Base-by-base conservation (phyloP, 2,113 vertebrate genomes). In the Ochotona curzoniae region DNA sequence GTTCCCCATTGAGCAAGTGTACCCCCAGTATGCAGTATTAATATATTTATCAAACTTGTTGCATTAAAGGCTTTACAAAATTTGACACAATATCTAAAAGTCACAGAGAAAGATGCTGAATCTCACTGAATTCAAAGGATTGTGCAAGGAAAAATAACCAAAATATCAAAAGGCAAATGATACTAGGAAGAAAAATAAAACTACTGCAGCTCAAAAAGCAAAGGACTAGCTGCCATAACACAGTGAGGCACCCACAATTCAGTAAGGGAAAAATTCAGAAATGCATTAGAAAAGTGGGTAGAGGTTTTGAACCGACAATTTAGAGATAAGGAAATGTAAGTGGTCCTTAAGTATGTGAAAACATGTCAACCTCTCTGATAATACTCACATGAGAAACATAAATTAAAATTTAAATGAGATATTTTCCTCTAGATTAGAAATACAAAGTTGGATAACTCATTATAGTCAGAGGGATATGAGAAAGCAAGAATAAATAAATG, bases 401-500 rank as follows among this genome's bases (percentile, higher is more conserved):
- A 89, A 64, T 32, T 82, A 83, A 94, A 80, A 86, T 61, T 32
- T 90, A 66, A 92, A 1, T 14, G 12, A 78, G 49, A 75, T 94
- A 14, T 17, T 47, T 7, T 89, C 49, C 61, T 79, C 8, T 28
- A 63, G 25, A 84, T 35, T 84, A 49, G 51, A 93, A 87, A 69
- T 70, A 88, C 5, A 13, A 66, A 57, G 13, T 9, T 70, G 51
- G 8, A 70, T 70, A 84, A 90, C 60, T 93, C 17, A 67, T 15
- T 80, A 1, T 28, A 30, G 23, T 61, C 35, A 71, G 38, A 93
- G 26, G 61, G 10, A 75, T 44, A 35, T 38, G 8, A 87, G 35
- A 11, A 81, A 83, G 91, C 18, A n/a, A 13, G 47, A 6, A 51
- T 11, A 1, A 66, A 60, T 26, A 84, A 89, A 69, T 21, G n/a